Evolutionary conservation across 2,888 invertebrate genomes (phyloP), one percentile per base, ranked within the genome.

Genomic region (Leptodirus hochenwartii): DNA sequence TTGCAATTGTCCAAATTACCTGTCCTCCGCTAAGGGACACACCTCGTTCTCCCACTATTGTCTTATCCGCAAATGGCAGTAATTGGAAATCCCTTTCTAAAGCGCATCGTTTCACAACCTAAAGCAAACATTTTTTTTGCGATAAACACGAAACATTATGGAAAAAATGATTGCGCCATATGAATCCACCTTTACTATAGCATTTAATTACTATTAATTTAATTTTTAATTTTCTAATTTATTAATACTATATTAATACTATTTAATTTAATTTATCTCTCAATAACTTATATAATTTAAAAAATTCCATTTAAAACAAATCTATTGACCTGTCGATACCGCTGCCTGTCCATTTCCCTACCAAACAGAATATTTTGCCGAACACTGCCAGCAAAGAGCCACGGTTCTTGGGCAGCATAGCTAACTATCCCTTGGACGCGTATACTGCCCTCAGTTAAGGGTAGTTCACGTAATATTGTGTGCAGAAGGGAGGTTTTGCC

Each of bases 331-430:
- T n/a, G n/a, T n/a, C n/a, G n/a, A 6, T 41, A n/a, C n/a, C 68
- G 59, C 15, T 65, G 61, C 17, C 66, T 63, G 42, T 75, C 75
- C 70, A 69, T 76, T 36, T 67, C 61, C 44, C 66, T 68, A 0
- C 91, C 93, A 54, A 96, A 95, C 2, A 90, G 53, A 38, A 96
- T 87, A 53, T 96, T 96, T 46, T 93, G 88, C 6, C 84, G 64
- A 0, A 96, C 75, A 36, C 81, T 79, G 15, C 75, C 77, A 30
- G 74, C 74, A 46, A 79, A 80, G 1, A 80, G 51, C 88, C 90
- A 91, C 0, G 90, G 79, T 47, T 88, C 79, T 51, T 87, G 85
- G 25, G 82, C 74, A 1, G 82, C 79, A 47, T 88, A 90, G 1
- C 75, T 71, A 1, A 78, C 59, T 4, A 59, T 62, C 4, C 87